Base-by-base conservation (phyloP, 37 sponge, comb jelly and placozoan genomes). In the Corticium candelabrum region DNA sequence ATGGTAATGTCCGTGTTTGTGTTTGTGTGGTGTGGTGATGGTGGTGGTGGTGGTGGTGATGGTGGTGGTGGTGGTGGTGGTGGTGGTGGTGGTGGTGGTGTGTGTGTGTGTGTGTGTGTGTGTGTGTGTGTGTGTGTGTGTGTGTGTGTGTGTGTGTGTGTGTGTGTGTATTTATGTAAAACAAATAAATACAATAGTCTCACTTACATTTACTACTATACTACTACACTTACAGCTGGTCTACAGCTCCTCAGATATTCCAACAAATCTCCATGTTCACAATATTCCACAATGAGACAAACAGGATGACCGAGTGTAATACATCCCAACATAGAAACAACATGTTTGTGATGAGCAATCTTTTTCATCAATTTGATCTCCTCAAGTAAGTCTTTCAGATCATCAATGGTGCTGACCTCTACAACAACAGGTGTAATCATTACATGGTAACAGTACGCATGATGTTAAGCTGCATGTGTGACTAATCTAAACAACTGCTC, bases 101-200 rank as follows among this genome's bases (percentile, higher is more conserved):
- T 40, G 7, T 40, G 75, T 74, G 75, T 74, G 75, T 32, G 37
- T 74, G 75, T 32, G 37, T 35, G 75, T 74, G 37, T 21, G 7
- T 74, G 75, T 35, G 7, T 32, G 75, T 74, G 76, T 75, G 76
- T 37, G 2, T 37, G 75, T 2, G 2, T 74, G 75, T 35, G 37
- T 74, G 75, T 36, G 37, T 75, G 76, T 2, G 40, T 36, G 38
- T 75, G 76, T 37, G 40, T 38, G 40, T 3, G 76, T 75, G 76
- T 75, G 76, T 33, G 21, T 75, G 1, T n/a, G n/a, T n/a, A n/a
- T n/a, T n/a, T n/a, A n/a, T n/a, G n/a, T n/a, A n/a, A n/a, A n/a
- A n/a, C n/a, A n/a, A n/a, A n/a, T n/a, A n/a, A n/a, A n/a, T n/a
- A n/a, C n/a, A n/a, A n/a, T n/a, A n/a, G n/a, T n/a, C n/a, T n/a